Evolutionary conservation across 2,113 vertebrate species (phyloP).

Genomic region (Chaetops frenatus): DNA sequence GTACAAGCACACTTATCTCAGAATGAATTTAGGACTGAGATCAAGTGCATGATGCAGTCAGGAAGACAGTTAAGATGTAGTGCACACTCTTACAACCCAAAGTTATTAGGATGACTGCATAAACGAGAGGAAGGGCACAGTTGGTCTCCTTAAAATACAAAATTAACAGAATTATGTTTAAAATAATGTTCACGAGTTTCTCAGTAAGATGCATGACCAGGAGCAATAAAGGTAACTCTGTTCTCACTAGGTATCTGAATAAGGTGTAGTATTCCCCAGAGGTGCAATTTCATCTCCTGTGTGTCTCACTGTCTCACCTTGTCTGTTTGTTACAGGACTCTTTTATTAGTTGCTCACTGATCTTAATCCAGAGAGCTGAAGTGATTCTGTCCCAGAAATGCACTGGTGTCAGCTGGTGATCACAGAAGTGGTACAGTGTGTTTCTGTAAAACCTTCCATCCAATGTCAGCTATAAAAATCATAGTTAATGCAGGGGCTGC

Average conservation of each 20-base stretch:
- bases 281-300: slow-evolving; percentile 66
- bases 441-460: slow-evolving; percentile 27
- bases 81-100: neutral
- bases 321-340: slow-evolving; percentile 67
- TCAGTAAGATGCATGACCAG: neutral
- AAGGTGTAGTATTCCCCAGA: slow-evolving; percentile 31
- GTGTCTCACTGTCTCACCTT: slow-evolving; percentile 63
- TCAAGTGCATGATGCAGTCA: neutral
- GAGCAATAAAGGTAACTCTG: neutral
- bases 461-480: neutral
- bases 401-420: slow-evolving; percentile 46
- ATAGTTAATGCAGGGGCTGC: neutral
- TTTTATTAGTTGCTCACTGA: slow-evolving; percentile 71
- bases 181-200: neutral
- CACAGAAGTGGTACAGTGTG: neutral
- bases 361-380: slow-evolving; percentile 68
- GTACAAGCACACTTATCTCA: neutral
- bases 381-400: slow-evolving; percentile 61
- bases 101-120: neutral
- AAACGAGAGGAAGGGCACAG: neutral
- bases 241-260: slow-evolving; percentile 4
- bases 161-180: neutral
- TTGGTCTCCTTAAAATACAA: neutral
- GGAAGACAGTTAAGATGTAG: neutral
- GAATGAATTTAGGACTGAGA: neutral